These are phyloP conservation scores for Acleris cristana DNA, from an alignment of 2,888 invertebrate genomes.

Conservation along the genomic window DNA sequence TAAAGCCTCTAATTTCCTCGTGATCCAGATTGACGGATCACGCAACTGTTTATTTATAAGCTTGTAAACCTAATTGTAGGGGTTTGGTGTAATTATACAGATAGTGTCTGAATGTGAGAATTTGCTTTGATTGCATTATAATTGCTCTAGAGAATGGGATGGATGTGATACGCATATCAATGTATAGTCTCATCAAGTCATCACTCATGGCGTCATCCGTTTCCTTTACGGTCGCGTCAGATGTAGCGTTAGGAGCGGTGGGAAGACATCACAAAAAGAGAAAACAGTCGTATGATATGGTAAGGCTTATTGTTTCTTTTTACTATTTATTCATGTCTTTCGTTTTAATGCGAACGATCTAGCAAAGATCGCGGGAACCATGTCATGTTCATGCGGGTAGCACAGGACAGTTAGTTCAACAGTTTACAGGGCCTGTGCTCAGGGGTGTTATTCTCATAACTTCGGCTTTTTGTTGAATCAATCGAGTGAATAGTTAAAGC, in stretches of 20 bases:
- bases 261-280: too few relatives aligned
- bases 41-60: constrained; percentile 37
- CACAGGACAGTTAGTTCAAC: too few relatives aligned
- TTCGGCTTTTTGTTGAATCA: too few relatives aligned
- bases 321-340: too few relatives aligned
- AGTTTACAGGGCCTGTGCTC: too few relatives aligned
- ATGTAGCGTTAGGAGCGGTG: neutral
- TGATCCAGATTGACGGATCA: constrained; percentile 38
- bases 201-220: neutral
- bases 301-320: too few relatives aligned
- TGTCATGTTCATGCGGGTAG: too few relatives aligned
- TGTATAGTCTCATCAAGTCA: constrained; percentile 1
- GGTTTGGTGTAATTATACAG: constrained; percentile 62
- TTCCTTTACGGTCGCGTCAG: constrained; percentile 3
- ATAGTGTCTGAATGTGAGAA: constrained; percentile 60
- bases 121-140: constrained; percentile 73
- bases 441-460: too few relatives aligned
- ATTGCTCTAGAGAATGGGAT: constrained; percentile 54
- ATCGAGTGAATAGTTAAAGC: too few relatives aligned
- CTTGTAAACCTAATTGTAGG: constrained; percentile 48
- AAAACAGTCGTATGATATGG: too few relatives aligned
- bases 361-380: too few relatives aligned
- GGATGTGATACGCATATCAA: constrained; percentile 14
- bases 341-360: too few relatives aligned
- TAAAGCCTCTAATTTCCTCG: constrained; percentile 14